Evolutionary conservation across 2,797 vertebrate species (phyloP), one percentile per base, ranked within the genome.

Genomic region (Sebastes umbrosus): DNA sequence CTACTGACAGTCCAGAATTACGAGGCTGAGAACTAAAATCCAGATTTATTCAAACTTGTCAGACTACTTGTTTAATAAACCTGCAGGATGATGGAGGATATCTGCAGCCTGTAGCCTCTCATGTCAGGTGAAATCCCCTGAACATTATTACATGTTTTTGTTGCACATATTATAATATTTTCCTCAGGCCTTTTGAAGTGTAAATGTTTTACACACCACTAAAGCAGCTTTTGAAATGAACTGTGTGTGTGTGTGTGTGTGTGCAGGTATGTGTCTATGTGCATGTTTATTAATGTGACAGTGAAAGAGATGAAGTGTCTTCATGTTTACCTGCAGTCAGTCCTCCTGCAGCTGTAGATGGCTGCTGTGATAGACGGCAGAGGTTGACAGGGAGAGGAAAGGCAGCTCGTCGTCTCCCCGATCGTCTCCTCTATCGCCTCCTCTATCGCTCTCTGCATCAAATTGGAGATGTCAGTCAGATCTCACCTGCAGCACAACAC

Each of bases 381-480:
- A 82, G 86, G 83, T 62, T 86, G 87, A 79, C 77, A 71, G 83
- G 6, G 24, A 77, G 73, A 84, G 79, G 83, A 84, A 70, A 73
- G 63, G 55, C 77, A 66, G 77, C 84, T 78, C 59, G 16, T 79
- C 43, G 60, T 78, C 72, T 77, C 82, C 78, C 68, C 43, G 36
- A 22, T 68, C 63, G 14, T 64, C 63, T 69, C 39, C 39, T 43
- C 13, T 14, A 39, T 39, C 39, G 39, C 39, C 39, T 39, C 79
- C 71, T 88, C 83, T 86, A 88, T 92, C 86, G 52, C 80, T 32
- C 80, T 6, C 71, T 52, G 71, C 80, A 88, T 90, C 90, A 90
- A 90, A 90, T 90, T 91, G 85, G 58, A 89, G 78, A 75, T 69
- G 90, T 90, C 87, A 89, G 75, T 92, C 88, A 85, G 54, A 43